These are phyloP conservation scores for Stictonetta naevosa DNA, from an alignment of 2,113 vertebrate species.

Conservation along the genomic window DNA sequence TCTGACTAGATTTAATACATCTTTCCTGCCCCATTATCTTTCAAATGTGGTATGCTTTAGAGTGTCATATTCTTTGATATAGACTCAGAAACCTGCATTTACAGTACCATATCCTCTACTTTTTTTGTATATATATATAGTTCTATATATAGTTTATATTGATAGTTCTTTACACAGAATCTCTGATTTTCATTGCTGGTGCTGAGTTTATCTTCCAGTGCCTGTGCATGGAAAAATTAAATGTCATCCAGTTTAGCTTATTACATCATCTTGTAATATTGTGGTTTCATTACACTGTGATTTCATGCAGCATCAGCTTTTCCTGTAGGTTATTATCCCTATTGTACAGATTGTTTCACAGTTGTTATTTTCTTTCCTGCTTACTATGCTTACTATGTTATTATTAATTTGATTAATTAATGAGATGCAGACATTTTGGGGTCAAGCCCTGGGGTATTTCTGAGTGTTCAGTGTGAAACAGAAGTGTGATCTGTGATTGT, in stretches of 20 bases:
- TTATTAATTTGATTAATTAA: slow-evolving; percentile 24
- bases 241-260: background rate
- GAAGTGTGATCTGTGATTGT: background rate
- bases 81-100: background rate
- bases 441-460: background rate
- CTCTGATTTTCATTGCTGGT: background rate
- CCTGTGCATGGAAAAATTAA: background rate
- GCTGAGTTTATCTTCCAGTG: background rate
- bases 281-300: background rate
- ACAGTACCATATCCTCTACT: background rate
- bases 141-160: no score
- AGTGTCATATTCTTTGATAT: background rate
- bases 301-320: background rate
- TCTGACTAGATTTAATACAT: background rate
- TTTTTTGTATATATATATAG: background rate
- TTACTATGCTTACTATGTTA: background rate
- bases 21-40: background rate
- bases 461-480: background rate
- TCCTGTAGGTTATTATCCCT: background rate
- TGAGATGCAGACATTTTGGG: background rate
- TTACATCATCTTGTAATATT: background rate
- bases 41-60: background rate
- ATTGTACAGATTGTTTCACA: background rate
- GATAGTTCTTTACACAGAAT: background rate
- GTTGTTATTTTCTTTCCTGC: background rate